Percentiles rank a stretch among this genome's conserved stretches.
These are phyloP conservation scores for Cynaeus angustus DNA, from an alignment of 2,888 invertebrate genomes.

Conservation along the genomic window DNA sequence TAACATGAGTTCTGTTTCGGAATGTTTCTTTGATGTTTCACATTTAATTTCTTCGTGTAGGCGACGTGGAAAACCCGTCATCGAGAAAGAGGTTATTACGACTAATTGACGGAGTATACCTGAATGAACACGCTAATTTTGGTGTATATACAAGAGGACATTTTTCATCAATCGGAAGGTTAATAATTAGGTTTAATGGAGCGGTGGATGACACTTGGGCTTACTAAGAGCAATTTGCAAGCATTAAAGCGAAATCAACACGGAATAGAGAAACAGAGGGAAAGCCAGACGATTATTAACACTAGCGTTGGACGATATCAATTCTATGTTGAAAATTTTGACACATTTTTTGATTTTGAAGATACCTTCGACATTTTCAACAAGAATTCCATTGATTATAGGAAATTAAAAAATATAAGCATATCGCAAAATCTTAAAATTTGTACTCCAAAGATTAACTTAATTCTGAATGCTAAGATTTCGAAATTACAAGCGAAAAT, in stretches of 20 bases:
- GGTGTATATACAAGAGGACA: background rate
- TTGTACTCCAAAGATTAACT: no score
- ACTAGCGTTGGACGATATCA: no score
- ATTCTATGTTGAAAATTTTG: no score
- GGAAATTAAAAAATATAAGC: no score
- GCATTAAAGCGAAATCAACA: background rate
- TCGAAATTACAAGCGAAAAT: no score
- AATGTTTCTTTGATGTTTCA: conserved; percentile 38
- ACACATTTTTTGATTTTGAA: no score
- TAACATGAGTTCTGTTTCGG: conserved; percentile 37
- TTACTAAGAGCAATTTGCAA: conserved; percentile 2
- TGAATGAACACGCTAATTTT: conserved; percentile 27
- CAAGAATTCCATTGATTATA: no score
- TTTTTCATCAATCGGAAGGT: conserved; percentile 21
- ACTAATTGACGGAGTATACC: conserved; percentile 37
- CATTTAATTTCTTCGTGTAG: conserved; percentile 36
- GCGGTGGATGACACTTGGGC: background rate
- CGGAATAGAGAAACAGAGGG: no score
- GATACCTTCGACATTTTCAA: no score
- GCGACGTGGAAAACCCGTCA: conserved; percentile 34
- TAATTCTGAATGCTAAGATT: no score
- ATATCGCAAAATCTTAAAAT: no score
- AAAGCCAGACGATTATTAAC: no score
- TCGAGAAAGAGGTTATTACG: conserved; percentile 28
- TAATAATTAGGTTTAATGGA: conserved; percentile 8